A percentile compares a stretch with the other conserved stretches of the same genome.
phyloP scores from a whole-genome alignment of 2,888 invertebrate species.

The Eupithecia vulgata region DNA sequence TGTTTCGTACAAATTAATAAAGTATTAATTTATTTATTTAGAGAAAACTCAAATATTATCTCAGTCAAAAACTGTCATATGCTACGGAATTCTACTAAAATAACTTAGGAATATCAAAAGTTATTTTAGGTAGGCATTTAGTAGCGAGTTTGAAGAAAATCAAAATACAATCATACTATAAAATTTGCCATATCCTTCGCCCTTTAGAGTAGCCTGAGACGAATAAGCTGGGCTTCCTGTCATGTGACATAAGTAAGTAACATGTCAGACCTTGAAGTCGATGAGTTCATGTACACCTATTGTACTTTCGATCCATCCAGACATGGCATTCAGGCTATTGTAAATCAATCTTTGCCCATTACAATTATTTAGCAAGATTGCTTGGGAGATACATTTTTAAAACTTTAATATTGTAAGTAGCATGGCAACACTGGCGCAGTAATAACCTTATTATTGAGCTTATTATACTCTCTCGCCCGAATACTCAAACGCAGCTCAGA shows the following conservation, averaged over 20 bases:
- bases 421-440: not conserved
- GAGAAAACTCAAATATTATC: not conserved
- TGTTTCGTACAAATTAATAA: not conserved
- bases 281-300: constrained; percentile 7
- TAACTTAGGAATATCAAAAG: not conserved
- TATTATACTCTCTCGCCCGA: too few relatives aligned
- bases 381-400: not conserved
- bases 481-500: too few relatives aligned
- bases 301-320: not conserved
- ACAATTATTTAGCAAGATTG: constrained; percentile 7
- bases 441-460: not conserved
- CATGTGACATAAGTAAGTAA: not conserved
- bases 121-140: not conserved
- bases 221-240: not conserved
- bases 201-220: not conserved
- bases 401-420: not conserved
- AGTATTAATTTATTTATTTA: not conserved
- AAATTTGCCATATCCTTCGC: not conserved
- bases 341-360: constrained; percentile 12
- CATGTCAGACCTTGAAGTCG: not conserved
- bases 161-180: not conserved
- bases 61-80: not conserved
- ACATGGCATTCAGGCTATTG: constrained; percentile 4
- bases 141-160: not conserved
- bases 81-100: not conserved